Conservation (phyloP, 1,140 invertebrate genomes). For the Heliconius melpomene region DNA sequence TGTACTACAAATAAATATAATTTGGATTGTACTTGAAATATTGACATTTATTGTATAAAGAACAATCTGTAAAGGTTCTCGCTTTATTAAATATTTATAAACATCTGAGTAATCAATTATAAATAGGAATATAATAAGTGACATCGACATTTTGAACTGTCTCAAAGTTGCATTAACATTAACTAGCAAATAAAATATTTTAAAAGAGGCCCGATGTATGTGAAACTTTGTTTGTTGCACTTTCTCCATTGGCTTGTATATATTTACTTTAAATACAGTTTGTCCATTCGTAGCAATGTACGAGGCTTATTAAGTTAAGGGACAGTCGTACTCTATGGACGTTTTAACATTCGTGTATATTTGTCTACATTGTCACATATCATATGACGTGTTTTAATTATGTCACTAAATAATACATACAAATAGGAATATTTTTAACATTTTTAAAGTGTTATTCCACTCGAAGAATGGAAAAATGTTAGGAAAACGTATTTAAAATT, state of each 20-base stretch:
- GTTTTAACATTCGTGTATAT: neutral
- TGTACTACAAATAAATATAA: neutral
- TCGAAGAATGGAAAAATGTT: no score
- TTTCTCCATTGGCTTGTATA: neutral
- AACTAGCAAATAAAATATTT: neutral
- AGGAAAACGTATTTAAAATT: no score
- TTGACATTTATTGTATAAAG: conserved; percentile 1
- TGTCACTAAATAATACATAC: neutral
- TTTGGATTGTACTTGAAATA: neutral
- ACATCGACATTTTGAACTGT: neutral
- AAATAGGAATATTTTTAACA: neutral
- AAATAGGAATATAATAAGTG: neutral
- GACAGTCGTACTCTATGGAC: neutral
- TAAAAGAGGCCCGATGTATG: neutral
- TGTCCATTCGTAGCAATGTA: neutral
- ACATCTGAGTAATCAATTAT: neutral
- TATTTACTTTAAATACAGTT: neutral
- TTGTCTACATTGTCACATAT: conserved; percentile 9
- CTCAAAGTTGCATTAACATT: neutral
- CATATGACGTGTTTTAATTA: neutral
- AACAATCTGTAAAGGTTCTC: neutral
- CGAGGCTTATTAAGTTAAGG: neutral
- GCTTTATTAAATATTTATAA: neutral
- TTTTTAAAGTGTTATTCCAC: no score
- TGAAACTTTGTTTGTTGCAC: neutral